These are phyloP conservation scores for Onychostruthus taczanowskii DNA, from an alignment of 2,113 vertebrate species.

Conservation along the genomic window DNA sequence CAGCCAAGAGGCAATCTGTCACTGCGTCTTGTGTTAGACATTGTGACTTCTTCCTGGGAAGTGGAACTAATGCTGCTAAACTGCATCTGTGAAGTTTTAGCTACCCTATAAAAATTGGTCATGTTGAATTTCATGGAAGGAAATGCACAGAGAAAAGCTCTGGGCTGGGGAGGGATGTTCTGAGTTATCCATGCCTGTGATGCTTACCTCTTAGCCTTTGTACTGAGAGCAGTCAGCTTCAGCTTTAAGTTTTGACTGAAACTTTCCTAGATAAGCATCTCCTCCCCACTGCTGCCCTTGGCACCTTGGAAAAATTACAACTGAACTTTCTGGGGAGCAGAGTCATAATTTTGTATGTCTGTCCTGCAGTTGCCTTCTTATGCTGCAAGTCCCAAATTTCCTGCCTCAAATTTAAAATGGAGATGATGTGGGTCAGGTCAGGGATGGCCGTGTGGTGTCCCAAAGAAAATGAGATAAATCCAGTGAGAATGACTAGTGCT, in stretches of 20 bases:
- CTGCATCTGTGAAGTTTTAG: background rate
- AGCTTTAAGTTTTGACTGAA: background rate
- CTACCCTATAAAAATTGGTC: background rate
- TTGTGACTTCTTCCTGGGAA: background rate
- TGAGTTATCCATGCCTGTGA: background rate
- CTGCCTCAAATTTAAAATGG: background rate
- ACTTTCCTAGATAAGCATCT: background rate
- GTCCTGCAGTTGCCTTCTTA: background rate
- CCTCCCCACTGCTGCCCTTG: background rate
- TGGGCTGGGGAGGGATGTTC: background rate
- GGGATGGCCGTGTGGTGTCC: background rate
- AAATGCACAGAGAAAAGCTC: background rate
- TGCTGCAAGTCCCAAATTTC: background rate
- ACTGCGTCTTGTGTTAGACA: fast-evolving
- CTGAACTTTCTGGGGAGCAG: background rate
- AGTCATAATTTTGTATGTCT: background rate
- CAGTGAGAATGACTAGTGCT: background rate
- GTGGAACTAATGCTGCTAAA: background rate
- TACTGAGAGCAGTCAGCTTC: background rate
- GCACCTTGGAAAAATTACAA: background rate
- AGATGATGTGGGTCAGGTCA: background rate
- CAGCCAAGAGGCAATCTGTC: background rate
- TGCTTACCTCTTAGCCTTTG: background rate
- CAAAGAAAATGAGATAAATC: background rate
- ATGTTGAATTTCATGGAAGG: background rate